Percentiles rank a stretch among this genome's conserved stretches.
Evolutionary conservation across 2,797 vertebrate genomes (phyloP).

Genomic region (Danio choprae): DNA sequence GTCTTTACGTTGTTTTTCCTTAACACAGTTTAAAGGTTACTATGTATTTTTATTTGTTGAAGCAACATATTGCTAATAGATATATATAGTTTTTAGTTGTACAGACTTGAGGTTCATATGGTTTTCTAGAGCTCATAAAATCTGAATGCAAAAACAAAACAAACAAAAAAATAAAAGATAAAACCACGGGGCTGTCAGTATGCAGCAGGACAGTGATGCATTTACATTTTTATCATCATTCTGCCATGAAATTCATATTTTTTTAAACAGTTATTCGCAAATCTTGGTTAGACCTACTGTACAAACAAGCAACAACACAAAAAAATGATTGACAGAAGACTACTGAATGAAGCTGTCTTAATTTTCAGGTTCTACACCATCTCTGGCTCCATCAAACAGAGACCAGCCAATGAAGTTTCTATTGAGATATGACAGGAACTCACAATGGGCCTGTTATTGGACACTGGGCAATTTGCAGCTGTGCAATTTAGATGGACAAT

Average conservation of each 20-base stretch:
- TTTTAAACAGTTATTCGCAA: neutral
- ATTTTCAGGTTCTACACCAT: constrained; percentile 74
- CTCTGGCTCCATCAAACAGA: constrained; percentile 68
- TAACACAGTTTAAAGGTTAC: neutral
- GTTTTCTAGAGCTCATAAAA: neutral
- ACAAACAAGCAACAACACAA: neutral
- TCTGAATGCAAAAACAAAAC: neutral
- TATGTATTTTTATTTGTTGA: neutral
- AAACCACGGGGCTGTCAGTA: neutral
- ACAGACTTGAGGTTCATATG: neutral
- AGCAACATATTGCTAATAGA: neutral
- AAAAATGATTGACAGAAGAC: neutral
- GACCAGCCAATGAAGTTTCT: constrained; percentile 65
- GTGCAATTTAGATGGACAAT: constrained; percentile 11
- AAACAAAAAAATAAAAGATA: too few relatives aligned
- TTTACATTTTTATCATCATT: neutral
- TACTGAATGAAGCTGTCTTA: constrained; percentile 13
- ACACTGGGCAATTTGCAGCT: constrained; percentile 18
- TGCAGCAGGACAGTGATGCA: neutral
- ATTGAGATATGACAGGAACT: constrained; percentile 66
- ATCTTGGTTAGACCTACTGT: neutral
- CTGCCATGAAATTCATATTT: neutral
- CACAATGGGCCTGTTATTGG: constrained; percentile 12
- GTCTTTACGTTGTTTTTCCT: neutral
- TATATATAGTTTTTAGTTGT: neutral